phyloP scores from a whole-genome alignment of 2,888 invertebrate genomes.

The Pyrrhosoma nymphula region DNA sequence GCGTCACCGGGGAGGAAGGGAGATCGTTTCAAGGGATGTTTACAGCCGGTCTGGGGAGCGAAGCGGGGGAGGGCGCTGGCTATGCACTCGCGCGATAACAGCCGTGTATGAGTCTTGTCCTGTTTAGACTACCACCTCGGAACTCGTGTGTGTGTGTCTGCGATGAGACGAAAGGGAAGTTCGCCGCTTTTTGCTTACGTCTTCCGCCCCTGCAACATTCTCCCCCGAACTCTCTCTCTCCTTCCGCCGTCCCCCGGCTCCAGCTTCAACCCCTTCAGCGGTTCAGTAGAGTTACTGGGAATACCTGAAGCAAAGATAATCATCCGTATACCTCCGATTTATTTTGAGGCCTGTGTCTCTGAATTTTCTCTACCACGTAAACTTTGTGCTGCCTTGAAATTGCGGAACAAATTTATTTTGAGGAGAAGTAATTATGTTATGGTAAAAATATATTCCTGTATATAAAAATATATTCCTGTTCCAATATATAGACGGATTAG shows the following conservation, averaged over 20 bases:
- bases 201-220: background rate
- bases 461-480: no score
- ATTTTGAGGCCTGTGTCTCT: background rate
- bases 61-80: no score
- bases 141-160: background rate
- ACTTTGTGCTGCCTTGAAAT: no score
- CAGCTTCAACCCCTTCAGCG: background rate
- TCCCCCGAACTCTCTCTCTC: no score
- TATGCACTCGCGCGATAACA: constrained; percentile 37
- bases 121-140: constrained; percentile 59
- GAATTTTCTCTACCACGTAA: no score
- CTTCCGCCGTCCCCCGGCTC: background rate
- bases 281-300: background rate
- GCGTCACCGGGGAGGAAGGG: background rate
- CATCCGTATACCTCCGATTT: background rate
- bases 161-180: constrained; percentile 18
- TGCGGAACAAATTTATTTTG: no score
- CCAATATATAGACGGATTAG: no score
- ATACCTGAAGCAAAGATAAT: background rate
- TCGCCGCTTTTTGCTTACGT: constrained; percentile 46
- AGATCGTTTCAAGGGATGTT: constrained; percentile 53
- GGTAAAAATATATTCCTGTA: no score
- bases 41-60: constrained; percentile 27
- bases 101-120: constrained; percentile 57
- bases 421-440: no score